Evolutionary conservation across 2,113 vertebrate species (phyloP), one percentile per base, ranked within the genome.

Genomic region (Seriola rivoliana): DNA sequence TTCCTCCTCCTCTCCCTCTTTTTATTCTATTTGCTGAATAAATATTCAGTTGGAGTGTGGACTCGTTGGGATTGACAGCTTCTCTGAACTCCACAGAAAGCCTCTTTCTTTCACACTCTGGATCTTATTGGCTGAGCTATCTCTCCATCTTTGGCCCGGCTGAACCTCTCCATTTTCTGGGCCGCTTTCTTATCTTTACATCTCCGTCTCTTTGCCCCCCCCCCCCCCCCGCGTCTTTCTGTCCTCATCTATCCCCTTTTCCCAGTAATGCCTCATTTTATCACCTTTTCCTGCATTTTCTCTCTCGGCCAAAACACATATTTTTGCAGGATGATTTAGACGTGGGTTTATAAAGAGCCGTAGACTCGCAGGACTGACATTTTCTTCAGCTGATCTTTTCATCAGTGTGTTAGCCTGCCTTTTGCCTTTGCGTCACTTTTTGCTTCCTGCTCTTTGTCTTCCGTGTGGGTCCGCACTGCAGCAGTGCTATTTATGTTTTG

Each of bases 141-240:
- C 88, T 52, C 82, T 78, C 42, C 75, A 93, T 93, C 91, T 90
- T 70, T 85, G 86, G 85, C 84, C 81, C 40, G 0, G n/a, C 44
- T 75, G 1, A 71, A 80, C 58, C 68, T 1, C 74, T 75, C 40
- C 25, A 57, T 64, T 85, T 77, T 85, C 57, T 85, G 80, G 73
- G 78, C 69, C 2, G 12, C 50, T 59, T 38, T 77, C 78, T 17
- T 75, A 90, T 92, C 91, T 72, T 73, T 38, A 80, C 73, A 90
- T 88, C 89, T 90, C 57, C 6, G 67, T 74, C 63, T 85, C 68
- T 64, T 71, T 69, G 76, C 80, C 71, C 42, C 58, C 60, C 67
- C 72, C 72, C 59, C 65, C 72, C 72, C 58, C 64, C 85, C 52
- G 44, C 81, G 82, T 78, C 38, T 85, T 75, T 81, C 73, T 70